Percentiles rank a stretch among this genome's conserved stretches.
Conservation (phyloP, 2,888 invertebrate genomes). For the Ferrisia virgata region DNA sequence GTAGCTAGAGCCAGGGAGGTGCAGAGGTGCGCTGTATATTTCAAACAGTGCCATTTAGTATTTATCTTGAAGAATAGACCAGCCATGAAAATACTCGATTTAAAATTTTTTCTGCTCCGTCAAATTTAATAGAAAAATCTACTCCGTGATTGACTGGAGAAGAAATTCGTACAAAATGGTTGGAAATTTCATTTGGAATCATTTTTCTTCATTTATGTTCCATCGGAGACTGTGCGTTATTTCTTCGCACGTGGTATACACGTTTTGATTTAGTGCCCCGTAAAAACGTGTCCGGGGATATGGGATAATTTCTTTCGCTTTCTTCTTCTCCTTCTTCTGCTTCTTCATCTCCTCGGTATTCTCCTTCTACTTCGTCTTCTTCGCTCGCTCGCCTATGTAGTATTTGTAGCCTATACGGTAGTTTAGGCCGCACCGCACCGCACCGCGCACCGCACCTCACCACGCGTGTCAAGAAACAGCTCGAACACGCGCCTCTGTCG, state of each 20-base stretch:
- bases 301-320: neutral
- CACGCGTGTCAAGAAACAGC: neutral
- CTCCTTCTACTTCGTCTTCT: neutral
- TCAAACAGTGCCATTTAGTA: too few species aligned
- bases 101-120: neutral
- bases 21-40: too few species aligned
- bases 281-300: neutral
- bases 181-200: constrained; percentile 2
- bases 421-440: too few species aligned
- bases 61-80: neutral
- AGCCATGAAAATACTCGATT: neutral
- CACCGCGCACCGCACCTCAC: too few species aligned
- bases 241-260: neutral
- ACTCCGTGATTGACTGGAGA: neutral
- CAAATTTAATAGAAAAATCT: neutral
- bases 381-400: neutral
- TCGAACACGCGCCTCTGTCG: neutral
- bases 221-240: neutral
- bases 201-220: constrained; percentile 1
- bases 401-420: too few species aligned
- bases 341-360: neutral
- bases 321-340: neutral
- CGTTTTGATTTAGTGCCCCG: neutral
- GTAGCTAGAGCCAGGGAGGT: too few species aligned
- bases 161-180: neutral